Evolutionary conservation across 2,888 invertebrate genomes (phyloP).

Genomic region (Chloroclysta siterata): DNA sequence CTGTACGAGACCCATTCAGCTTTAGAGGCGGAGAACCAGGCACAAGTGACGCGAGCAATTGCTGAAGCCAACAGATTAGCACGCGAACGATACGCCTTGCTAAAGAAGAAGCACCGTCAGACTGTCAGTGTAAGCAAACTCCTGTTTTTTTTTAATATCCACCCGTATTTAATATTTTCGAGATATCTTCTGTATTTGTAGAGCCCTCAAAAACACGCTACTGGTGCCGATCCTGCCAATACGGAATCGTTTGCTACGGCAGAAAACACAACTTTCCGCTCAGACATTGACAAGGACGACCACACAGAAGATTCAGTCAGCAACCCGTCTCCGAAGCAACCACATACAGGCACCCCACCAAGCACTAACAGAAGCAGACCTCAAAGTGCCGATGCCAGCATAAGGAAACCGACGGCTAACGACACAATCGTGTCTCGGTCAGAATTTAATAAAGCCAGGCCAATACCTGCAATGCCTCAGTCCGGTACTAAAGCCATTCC

Average conservation of each 20-base stretch:
- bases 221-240: constrained; percentile 43
- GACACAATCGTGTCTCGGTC: constrained; percentile 51
- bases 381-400: constrained; percentile 45
- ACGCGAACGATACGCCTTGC: constrained; percentile 86
- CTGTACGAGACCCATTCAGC: constrained; percentile 93
- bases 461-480: constrained; percentile 61
- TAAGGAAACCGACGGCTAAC: constrained; percentile 57
- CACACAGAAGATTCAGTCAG: constrained; percentile 42
- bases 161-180: not conserved
- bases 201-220: constrained; percentile 63
- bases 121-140: constrained; percentile 45
- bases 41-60: constrained; percentile 88
- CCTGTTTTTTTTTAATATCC: not conserved
- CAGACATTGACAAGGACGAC: constrained; percentile 57
- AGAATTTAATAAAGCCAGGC: constrained; percentile 63
- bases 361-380: constrained; percentile 51
- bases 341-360: constrained; percentile 44
- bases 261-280: constrained; percentile 51
- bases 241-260: constrained; percentile 57
- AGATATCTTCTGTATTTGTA: constrained; percentile 38
- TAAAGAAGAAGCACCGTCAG: constrained; percentile 65
- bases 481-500: constrained; percentile 53
- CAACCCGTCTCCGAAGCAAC: constrained; percentile 46
- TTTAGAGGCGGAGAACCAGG: constrained; percentile 89
- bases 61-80: constrained; percentile 89